Evolutionary conservation across 2,113 vertebrate species (phyloP).

Genomic region (Equus quagga): DNA sequence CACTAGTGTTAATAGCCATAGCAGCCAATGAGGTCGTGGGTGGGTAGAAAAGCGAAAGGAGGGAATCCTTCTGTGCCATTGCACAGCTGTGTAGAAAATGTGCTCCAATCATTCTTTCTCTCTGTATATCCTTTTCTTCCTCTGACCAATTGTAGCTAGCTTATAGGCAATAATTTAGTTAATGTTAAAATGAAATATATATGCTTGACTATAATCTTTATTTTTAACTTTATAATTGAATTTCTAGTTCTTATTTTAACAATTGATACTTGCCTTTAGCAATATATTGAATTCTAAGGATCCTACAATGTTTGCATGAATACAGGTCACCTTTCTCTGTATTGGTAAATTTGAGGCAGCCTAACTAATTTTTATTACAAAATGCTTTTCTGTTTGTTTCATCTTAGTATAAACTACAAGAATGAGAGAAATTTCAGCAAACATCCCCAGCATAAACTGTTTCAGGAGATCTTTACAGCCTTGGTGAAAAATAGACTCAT

Average conservation of each 20-base stretch:
- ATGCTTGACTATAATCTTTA: background rate
- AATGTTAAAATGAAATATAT: slow-evolving; percentile 3
- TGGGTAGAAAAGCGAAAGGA: background rate
- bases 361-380: slow-evolving; percentile 34
- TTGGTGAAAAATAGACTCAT: slow-evolving; percentile 92
- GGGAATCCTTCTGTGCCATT: background rate
- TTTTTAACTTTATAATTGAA: background rate
- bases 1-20: background rate
- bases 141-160: background rate
- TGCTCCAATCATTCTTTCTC: background rate
- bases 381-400: slow-evolving; percentile 55
- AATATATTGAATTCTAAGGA: background rate
- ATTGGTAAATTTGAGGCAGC: background rate
- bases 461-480: slow-evolving; percentile 90
- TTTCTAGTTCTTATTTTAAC: background rate
- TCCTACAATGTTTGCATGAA: background rate
- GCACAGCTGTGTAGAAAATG: background rate
- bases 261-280: background rate
- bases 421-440: slow-evolving; percentile 93
- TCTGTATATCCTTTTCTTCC: background rate
- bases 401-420: slow-evolving; percentile 89
- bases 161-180: background rate
- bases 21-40: rapidly evolving
- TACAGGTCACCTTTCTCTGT: background rate
- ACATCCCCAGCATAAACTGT: slow-evolving; percentile 87